A percentile compares a stretch with the other conserved stretches of the same genome.
Evolutionary conservation across 2,797 vertebrate genomes (phyloP).

Genomic region (Hydrocynus forskahlii): DNA sequence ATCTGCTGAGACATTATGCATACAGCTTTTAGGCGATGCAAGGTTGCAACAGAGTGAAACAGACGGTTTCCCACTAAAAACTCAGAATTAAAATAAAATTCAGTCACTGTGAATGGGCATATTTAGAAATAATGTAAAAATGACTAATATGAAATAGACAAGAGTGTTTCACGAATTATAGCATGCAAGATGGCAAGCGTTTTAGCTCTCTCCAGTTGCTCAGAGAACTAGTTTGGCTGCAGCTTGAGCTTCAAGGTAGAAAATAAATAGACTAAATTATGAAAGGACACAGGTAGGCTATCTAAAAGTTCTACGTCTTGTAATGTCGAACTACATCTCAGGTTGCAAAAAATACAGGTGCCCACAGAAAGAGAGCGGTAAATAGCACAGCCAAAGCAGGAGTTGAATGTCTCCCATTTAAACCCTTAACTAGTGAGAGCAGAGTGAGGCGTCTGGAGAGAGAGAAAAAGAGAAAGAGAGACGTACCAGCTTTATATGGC

Average conservation of each 20-base stretch:
- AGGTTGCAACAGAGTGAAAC: neutral
- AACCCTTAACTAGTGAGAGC: constrained; percentile 31
- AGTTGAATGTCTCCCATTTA: neutral
- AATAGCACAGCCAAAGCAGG: neutral
- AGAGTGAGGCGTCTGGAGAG: constrained; percentile 37
- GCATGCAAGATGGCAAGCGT: no score
- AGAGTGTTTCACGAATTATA: no score
- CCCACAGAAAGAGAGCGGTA: neutral
- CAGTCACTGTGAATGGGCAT: neutral
- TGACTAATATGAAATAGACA: no score
- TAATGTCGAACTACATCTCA: neutral
- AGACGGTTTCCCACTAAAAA: neutral
- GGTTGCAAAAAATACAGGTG: neutral
- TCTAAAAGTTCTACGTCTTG: neutral
- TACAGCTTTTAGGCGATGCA: neutral
- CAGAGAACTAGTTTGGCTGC: neutral
- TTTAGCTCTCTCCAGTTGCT: no score
- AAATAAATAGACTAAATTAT: neutral
- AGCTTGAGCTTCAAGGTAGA: neutral
- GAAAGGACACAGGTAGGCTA: neutral
- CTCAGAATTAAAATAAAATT: neutral
- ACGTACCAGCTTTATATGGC: constrained; percentile 83
- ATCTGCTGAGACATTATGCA: neutral
- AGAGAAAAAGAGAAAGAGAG: constrained; percentile 64
- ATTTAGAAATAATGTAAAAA: neutral